Conservation (phyloP, 2,888 invertebrate genomes). For the Pandemis cinnamomeana region DNA sequence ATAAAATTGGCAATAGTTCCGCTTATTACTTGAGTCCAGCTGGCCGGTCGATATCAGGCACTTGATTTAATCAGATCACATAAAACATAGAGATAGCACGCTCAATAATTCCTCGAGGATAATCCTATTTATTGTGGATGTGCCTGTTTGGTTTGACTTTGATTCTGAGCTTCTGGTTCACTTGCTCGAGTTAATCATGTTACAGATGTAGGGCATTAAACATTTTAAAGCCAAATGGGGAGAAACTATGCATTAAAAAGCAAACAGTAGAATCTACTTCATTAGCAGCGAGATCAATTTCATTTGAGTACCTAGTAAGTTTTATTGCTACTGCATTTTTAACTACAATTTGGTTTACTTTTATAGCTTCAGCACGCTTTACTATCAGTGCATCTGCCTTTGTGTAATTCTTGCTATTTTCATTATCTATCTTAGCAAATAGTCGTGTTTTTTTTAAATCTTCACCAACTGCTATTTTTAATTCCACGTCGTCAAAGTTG, state of each 20-base stretch:
- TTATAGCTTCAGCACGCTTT: background rate
- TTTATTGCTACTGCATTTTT: background rate
- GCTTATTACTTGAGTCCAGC: conserved; percentile 48
- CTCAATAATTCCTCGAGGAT: conserved; percentile 70
- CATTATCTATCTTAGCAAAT: background rate
- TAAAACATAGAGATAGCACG: conserved; percentile 64
- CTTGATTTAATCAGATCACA: conserved; percentile 70
- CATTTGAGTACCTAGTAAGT: background rate
- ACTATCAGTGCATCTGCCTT: background rate
- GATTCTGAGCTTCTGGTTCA: conserved; percentile 30
- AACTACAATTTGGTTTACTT: background rate
- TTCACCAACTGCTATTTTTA: conserved; percentile 19
- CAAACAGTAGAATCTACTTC: background rate
- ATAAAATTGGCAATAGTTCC: conserved; percentile 1
- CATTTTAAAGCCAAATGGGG: background rate
- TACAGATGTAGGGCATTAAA: background rate
- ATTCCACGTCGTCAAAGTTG: conserved; percentile 17
- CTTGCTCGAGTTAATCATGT: conserved; percentile 8
- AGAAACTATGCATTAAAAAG: background rate
- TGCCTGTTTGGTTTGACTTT: conserved; percentile 41
- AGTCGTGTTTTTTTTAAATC: background rate
- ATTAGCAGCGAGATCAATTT: background rate
- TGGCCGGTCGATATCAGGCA: conserved; percentile 68
- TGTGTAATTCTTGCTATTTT: background rate
- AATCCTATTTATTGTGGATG: conserved; percentile 59